Evolutionary conservation across 2,113 vertebrate genomes (phyloP), one percentile per base, ranked within the genome.

Genomic region (Jacana jacana): DNA sequence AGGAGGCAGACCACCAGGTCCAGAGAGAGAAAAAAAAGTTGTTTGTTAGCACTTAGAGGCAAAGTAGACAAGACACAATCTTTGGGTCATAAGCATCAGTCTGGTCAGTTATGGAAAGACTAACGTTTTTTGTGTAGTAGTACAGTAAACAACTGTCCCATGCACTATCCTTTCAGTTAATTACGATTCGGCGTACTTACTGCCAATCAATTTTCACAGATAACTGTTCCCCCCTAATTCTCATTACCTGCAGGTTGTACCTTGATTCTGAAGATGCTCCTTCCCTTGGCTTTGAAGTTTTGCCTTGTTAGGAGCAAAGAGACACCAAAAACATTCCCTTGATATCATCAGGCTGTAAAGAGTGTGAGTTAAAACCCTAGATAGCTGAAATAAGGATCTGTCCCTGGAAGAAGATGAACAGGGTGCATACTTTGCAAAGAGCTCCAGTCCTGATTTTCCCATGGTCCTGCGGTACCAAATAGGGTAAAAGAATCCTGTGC

Each of bases 241-340:
- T 77, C 54, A 58, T n/a, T 60, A 64, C 44, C 51, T 75, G 18
- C 31, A 94, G 68, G 42, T 37, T 80, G 79, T 51, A 91, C 40
- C 19, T 85, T 81, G 40, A 80, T 73, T 14, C 46, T 78, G 23
- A 77, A 78, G 79, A 88, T 44, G 73, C 12, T 57, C n/a, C 31
- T 70, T 83, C 54, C 35, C 55, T 18, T 24, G 33, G 60, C 91
- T 91, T 93, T 95, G 68, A 93, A 81, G 88, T 94, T 89, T 68
- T 2, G 1, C 54, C 46, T 73, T 66, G 31, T 17, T 88, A 79
- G 49, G 13, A 79, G 44, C 49, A 66, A 54, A 54, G 60, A 91
- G 37, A 60, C 25, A 89, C 68, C 52, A 87, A 89, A 86, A 51
- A 70, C 88, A 93, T 81, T 94, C 76, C 42, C 33, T 61, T 91